Base-by-base conservation (phyloP, 2,797 vertebrate genomes). In the Telmatherina bonti region DNA sequence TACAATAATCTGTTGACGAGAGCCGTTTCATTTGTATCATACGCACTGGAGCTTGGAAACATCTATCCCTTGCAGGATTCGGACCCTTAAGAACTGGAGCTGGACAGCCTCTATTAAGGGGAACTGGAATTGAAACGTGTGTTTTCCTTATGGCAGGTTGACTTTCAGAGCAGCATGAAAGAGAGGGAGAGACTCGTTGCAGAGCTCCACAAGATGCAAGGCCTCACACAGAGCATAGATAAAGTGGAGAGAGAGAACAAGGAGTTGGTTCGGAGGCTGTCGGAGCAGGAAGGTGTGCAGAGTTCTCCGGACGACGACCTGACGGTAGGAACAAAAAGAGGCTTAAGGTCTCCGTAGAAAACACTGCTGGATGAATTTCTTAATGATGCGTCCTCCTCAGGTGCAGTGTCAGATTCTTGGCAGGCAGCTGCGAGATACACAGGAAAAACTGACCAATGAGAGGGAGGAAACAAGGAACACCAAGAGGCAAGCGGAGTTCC, bases 141-240 rank as follows among this genome's bases (percentile, higher is more conserved):
- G 67, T n/a, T 61, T 47, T 24, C 29, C 47, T 27, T 57, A 12
- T 18, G 43, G 2, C 80, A 95, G 95, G 86, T 93, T 20, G 94
- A 95, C 74, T 79, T 94, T 15, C 86, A 91, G 79, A 92, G 72
- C 88, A 89, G 78, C 11, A 79, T 76, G 66, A 93, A 85, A 29
- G 91, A 93, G 43, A 94, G 91, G 1, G 78, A 87, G 45, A 76
- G 76, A 29, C 60, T 94, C 7, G 22, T 30, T 1, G 66, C 41
- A 0, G 90, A 94, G 76, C 77, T 93, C 30, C 79, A 82, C 45
- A 79, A 30, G 54, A 33, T 85, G n/a, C 71, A 81, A 3, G 57
- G 27, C 31, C 38, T 80, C 27, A 26, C 10, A 1, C 51, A 41
- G 3, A 56, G 70, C 30, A 15, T 85, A 38, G 86, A 91, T 3